A percentile compares a stretch with the other conserved stretches of the same genome.
Conservation (phyloP, 2,113 vertebrate species). For the Alethe castanea region DNA sequence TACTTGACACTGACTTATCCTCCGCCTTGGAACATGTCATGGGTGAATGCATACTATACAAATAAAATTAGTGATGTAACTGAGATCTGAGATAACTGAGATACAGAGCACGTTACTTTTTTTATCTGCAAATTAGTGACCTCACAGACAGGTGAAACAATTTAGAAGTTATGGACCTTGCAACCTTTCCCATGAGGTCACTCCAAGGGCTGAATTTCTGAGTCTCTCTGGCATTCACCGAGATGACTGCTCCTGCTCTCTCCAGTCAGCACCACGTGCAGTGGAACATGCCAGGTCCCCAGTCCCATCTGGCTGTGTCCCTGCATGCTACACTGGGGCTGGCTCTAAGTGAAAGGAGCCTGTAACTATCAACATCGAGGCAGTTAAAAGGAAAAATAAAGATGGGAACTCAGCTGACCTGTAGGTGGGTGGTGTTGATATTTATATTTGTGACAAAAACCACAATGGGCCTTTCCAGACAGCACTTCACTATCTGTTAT, state of each 20-base stretch:
- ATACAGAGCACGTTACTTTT: neutral
- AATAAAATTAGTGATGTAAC: neutral
- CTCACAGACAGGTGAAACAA: neutral
- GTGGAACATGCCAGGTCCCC: neutral
- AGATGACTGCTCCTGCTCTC: neutral
- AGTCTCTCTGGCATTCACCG: accelerated
- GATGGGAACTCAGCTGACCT: accelerated
- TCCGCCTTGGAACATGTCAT: neutral
- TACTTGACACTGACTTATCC: neutral
- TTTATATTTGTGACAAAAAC: neutral
- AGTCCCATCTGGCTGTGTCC: neutral
- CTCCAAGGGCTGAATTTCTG: neutral
- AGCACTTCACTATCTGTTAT: neutral
- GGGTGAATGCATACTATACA: neutral
- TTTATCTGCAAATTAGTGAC: neutral
- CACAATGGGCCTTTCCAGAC: neutral
- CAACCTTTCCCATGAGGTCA: neutral
- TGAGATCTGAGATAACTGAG: neutral
- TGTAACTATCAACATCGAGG: neutral
- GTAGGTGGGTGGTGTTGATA: too few relatives aligned
- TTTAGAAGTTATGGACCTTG: neutral
- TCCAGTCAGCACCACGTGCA: accelerated
- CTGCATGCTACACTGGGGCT: neutral
- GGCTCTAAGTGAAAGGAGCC: neutral
- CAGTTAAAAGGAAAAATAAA: neutral